Base-by-base conservation (phyloP, 2,113 vertebrate species). In the Scopus umbretta region DNA sequence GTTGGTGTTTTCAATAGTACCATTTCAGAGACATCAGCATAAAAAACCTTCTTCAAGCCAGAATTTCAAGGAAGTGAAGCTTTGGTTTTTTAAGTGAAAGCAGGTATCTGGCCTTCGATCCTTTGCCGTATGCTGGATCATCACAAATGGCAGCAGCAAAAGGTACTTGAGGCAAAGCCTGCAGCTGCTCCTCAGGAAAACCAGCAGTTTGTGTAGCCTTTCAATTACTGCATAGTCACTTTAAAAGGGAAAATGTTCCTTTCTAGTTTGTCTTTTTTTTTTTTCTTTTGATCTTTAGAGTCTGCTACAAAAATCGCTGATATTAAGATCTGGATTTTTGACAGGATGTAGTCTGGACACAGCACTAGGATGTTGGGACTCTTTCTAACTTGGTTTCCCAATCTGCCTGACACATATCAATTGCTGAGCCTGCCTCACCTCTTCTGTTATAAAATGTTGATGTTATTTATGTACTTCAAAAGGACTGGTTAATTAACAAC, bases 401-500 rank as follows among this genome's bases (percentile, higher is more conserved):
- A 89, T 29, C 36, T 91, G 61, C 45, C 55, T 92, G 72, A 68
- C 18, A 49, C 15, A 30, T 10, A 55, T 25, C 53, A 93, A 30
- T 30, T 16, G 5, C 66, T 86, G 34, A 92, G 56, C 61, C 56
- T 92, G 43, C 68, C 75, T 94, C 65, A 89, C 73, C 73, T 96
- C 80, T 81, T 87, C 65, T 61, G 8, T 66, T 91, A 63, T 63
- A 75, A 97, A 88, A 83, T 74, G 53, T 75, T 92, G 74, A 42
- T 90, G 58, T 70, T 96, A 86, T 92, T 94, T 96, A 67, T 1
- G 0, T 75, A 79, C 73, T 94, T 92, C 76, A 81, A 84, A 88
- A 96, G 58, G 47, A 75, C 30, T 82, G 50, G 52, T 95, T 97
- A 96, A 95, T 94, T 95, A 94, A 93, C 56, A 91, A 89, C 94